phyloP scores from a whole-genome alignment of 2,797 vertebrate species.

The Gambelia wislizenii region DNA sequence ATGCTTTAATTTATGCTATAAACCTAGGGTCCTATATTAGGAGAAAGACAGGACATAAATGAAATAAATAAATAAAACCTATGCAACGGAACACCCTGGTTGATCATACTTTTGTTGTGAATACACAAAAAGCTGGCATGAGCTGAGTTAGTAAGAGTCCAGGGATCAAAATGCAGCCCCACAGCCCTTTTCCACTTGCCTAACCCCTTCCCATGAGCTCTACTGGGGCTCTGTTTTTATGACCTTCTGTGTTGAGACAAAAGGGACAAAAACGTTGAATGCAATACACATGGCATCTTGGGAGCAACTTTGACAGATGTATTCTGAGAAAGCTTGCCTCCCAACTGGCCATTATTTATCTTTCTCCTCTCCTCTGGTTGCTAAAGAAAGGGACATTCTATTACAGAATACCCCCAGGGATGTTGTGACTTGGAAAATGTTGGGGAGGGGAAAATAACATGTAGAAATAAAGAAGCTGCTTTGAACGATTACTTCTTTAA shows the following conservation, averaged over 20 bases:
- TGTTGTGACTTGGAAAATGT: slow-evolving; percentile 28
- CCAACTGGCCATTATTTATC: slow-evolving; percentile 26
- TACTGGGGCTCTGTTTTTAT: neutral
- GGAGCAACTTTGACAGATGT: slow-evolving; percentile 22
- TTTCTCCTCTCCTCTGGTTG: slow-evolving; percentile 21
- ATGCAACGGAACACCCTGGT: neutral
- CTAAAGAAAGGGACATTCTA: slow-evolving; percentile 36
- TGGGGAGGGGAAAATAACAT: slow-evolving; percentile 33
- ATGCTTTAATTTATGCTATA: no score
- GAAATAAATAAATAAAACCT: no score
- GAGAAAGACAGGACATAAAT: no score
- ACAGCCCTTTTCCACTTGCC: no score
- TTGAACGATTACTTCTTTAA: slow-evolving; percentile 37
- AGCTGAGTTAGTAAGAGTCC: neutral
- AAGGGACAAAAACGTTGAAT: slow-evolving; percentile 18
- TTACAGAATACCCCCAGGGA: slow-evolving; percentile 22
- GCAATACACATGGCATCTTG: neutral
- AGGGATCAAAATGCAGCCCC: neutral
- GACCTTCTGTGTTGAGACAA: slow-evolving; percentile 2
- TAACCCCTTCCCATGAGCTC: neutral
- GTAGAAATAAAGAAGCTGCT: slow-evolving; percentile 35
- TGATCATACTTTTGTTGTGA: neutral
- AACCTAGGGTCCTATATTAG: no score
- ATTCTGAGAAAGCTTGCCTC: slow-evolving; percentile 1
- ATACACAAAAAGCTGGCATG: neutral